Base-by-base conservation (phyloP, 2,113 vertebrate genomes). In the Perca schrenkii region DNA sequence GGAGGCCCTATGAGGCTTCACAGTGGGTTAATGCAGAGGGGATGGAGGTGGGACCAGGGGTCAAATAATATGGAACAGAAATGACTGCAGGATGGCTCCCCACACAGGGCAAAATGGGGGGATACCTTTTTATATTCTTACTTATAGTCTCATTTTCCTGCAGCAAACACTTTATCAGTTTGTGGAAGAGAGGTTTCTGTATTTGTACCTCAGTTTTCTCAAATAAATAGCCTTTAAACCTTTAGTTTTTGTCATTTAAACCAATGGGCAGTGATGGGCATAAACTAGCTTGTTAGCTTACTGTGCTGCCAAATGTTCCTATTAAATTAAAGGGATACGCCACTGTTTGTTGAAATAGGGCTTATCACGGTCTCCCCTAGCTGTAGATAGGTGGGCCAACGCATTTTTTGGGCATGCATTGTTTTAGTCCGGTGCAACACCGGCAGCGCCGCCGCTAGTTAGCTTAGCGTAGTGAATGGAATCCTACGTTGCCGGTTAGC, bases 141-240 rank as follows among this genome's bases (percentile, higher is more conserved):
- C n/a, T 73, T 62, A 57, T 46, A 22, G 3, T 83, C n/a, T 61
- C 6, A 34, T 62, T 63, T 47, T 68, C 47, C 58, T 64, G 52
- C 28, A 56, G 80, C 71, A 71, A 53, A 54, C 21, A 77, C 19
- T 54, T 49, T 31, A 73, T 58, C 7, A 64, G 43, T 82, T 54
- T 72, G 46, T 70, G 54, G 75, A 62, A 60, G 53, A 85, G n/a
- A 82, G 66, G 78, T 60, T 91, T 86, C 77, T 89, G 17, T 17
- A 71, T 88, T 86, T 84, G 70, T 79, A 70, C 70, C 71, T 68
- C 81, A 13, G 58, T 69, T 83, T 68, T 67, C 5, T 74, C 16
- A 66, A 40, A 62, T 21, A 46, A 80, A 62, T 2, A 19, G 2
- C 10, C 8, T 64, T 61, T 61, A 4, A 65, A 25, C 13, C 46